Conservation (phyloP, 2,113 vertebrate genomes). For the Phocoena sinus region DNA sequence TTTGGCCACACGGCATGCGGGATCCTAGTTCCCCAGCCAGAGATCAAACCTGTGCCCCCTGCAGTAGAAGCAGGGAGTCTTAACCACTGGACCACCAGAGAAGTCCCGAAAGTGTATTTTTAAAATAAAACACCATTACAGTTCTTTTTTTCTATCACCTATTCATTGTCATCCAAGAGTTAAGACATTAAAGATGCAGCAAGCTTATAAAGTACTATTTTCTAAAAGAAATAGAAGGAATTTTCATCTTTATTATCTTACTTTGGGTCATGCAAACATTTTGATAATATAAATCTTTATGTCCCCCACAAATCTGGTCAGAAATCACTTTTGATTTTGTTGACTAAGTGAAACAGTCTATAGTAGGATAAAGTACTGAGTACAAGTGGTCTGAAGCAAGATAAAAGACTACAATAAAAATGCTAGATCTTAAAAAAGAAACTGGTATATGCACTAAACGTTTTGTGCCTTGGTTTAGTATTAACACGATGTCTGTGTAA, state of each 20-base stretch:
- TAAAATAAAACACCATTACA: neutral
- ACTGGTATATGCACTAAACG: slow-evolving; percentile 85
- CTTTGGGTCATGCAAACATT: slow-evolving; percentile 69
- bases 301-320: slow-evolving; percentile 67
- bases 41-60: neutral
- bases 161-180: slow-evolving; percentile 66
- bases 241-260: slow-evolving; percentile 78
- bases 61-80: neutral
- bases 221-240: slow-evolving; percentile 76
- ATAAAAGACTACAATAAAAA: slow-evolving; percentile 67
- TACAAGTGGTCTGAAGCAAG: slow-evolving; percentile 80
- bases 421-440: slow-evolving; percentile 79
- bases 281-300: slow-evolving; percentile 65
- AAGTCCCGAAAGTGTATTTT: neutral
- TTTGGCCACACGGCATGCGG: too few relatives aligned
- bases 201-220: slow-evolving; percentile 70
- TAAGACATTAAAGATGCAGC: slow-evolving; percentile 66
- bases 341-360: slow-evolving; percentile 66
- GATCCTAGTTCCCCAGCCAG: too few relatives aligned
- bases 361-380: slow-evolving; percentile 71
- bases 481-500: slow-evolving; percentile 80
- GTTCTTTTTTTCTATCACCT: slow-evolving; percentile 20
- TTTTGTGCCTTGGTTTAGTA: slow-evolving; percentile 88
- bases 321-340: slow-evolving; percentile 75
- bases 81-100: neutral